Conservation (phyloP, 2,113 vertebrate genomes). For the Melozone crissalis region DNA sequence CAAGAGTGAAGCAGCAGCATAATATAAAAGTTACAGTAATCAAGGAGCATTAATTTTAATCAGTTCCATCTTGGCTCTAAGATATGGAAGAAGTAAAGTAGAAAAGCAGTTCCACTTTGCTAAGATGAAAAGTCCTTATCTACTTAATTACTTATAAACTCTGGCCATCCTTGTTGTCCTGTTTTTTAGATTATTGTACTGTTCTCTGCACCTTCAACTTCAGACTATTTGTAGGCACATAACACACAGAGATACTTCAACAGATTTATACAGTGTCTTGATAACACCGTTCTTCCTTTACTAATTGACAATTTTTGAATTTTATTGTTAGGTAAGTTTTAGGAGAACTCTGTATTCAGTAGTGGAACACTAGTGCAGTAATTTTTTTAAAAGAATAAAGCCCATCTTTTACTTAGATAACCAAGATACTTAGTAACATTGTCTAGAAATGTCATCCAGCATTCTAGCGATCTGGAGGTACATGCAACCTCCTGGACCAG, state of each 20-base stretch:
- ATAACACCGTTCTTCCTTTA: neutral
- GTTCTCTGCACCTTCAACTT: neutral
- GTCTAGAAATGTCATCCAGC: neutral
- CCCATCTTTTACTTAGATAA: neutral
- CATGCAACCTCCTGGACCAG: neutral
- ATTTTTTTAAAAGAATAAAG: neutral
- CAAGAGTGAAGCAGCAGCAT: neutral
- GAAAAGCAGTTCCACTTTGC: neutral
- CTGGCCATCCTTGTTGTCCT: neutral
- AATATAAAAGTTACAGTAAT: neutral
- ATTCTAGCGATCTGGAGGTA: neutral
- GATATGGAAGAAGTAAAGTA: neutral
- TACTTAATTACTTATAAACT: neutral
- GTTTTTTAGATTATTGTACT: neutral
- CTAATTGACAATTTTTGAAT: neutral
- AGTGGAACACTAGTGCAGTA: neutral
- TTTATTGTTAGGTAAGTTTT: neutral
- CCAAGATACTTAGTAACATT: neutral
- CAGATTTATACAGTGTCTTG: neutral
- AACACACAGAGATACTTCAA: neutral
- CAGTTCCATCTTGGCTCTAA: neutral
- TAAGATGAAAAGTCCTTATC: neutral
- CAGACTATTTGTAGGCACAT: neutral
- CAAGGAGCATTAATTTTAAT: neutral
- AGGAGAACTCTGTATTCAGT: neutral